These are phyloP conservation scores for Heliconius melpomene DNA, from an alignment of 1,140 invertebrate species.

Conservation along the genomic window DNA sequence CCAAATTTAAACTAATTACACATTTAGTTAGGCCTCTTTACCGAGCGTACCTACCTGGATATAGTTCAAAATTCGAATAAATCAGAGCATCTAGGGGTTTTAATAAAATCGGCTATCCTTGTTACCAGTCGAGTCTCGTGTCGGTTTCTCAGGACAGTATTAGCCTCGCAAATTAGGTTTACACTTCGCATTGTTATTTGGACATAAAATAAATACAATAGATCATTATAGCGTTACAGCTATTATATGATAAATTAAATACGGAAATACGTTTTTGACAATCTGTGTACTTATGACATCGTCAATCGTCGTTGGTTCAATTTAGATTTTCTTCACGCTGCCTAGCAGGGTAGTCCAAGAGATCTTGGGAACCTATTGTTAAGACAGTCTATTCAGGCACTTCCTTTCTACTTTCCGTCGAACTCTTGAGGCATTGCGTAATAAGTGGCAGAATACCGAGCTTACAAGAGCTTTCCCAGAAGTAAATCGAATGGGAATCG, in stretches of 20 bases:
- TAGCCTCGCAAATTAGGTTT: slow-evolving; percentile 38
- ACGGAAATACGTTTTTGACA: background rate
- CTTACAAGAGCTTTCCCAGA: too few relatives aligned
- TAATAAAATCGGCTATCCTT: background rate
- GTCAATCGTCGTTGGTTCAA: background rate
- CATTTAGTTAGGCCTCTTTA: background rate
- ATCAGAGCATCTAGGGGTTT: slow-evolving; percentile 10
- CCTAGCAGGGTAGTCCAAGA: too few relatives aligned
- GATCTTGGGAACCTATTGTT: too few relatives aligned
- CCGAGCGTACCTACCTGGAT: background rate
- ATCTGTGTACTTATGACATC: background rate
- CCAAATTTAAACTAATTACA: too few relatives aligned
- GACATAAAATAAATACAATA: slow-evolving; percentile 42
- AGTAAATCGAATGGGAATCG: too few relatives aligned
- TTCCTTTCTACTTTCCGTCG: too few relatives aligned
- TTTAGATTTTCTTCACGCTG: too few relatives aligned
- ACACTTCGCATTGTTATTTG: slow-evolving; percentile 38
- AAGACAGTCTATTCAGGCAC: too few relatives aligned
- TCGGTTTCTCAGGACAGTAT: slow-evolving; percentile 33
- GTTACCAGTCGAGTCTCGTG: slow-evolving; percentile 42
- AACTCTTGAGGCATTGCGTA: too few relatives aligned
- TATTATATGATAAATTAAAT: slow-evolving; percentile 17
- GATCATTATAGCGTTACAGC: slow-evolving; percentile 36
- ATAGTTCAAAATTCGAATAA: slow-evolving; percentile 12
- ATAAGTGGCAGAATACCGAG: too few relatives aligned